Evolutionary conservation across 2,113 vertebrate genomes (phyloP).

Genomic region (Python bivittatus): DNA sequence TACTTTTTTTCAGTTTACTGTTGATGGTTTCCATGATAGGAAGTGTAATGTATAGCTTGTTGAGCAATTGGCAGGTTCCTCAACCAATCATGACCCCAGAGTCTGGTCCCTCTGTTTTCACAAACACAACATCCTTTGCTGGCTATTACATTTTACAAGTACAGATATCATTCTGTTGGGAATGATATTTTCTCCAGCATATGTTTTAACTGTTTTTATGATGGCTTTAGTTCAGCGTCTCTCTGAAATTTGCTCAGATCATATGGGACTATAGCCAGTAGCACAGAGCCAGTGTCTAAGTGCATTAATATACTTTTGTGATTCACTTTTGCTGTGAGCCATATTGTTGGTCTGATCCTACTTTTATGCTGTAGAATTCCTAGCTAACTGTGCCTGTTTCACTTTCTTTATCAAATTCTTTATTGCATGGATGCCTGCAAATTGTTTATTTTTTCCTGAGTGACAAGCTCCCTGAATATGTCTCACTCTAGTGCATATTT

Average conservation of each 20-base stretch:
- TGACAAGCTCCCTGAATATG: background rate
- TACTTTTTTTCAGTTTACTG: background rate
- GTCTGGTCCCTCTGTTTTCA: background rate
- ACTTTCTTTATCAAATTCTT: background rate
- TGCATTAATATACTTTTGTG: background rate
- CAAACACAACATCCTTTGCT: background rate
- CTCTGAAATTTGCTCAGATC: background rate
- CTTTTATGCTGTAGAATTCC: background rate
- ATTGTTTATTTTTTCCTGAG: background rate
- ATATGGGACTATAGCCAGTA: background rate
- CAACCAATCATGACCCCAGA: background rate
- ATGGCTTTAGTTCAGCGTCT: background rate
- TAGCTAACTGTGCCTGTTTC: background rate
- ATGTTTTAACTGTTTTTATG: background rate
- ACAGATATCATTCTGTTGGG: background rate
- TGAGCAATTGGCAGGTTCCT: background rate
- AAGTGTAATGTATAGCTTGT: background rate
- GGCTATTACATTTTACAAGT: background rate
- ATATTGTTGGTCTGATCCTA: background rate
- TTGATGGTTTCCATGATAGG: background rate
- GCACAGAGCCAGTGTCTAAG: background rate
- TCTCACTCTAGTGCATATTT: background rate
- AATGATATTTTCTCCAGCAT: background rate
- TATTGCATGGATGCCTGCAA: background rate
- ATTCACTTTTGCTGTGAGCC: background rate